Evolutionary conservation across 1,140 invertebrate species (phyloP).

Genomic region (Drosophila mauritiana): DNA sequence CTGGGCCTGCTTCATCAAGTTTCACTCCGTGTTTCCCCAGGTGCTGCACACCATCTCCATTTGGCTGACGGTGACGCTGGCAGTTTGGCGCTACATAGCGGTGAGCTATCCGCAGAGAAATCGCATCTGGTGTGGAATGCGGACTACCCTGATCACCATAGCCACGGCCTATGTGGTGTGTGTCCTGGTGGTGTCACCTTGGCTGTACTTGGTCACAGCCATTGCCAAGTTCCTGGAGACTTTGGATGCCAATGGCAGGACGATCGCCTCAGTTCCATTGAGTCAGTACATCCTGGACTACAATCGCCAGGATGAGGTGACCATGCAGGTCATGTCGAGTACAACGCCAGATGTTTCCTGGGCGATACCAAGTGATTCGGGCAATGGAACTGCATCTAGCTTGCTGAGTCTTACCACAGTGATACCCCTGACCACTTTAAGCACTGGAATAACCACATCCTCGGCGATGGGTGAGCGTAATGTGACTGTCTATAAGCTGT

Average conservation of each 20-base stretch:
- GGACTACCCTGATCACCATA: conserved; percentile 90
- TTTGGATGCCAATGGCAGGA: conserved; percentile 85
- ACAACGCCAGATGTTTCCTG: conserved; percentile 61
- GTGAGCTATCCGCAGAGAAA: conserved; percentile 92
- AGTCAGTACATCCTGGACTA: conserved; percentile 77
- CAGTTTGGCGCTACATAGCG: conserved; percentile 96
- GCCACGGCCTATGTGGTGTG: conserved; percentile 92
- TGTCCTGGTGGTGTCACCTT: conserved; percentile 92
- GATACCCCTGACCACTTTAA: conserved; percentile 31
- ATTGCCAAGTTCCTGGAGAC: conserved; percentile 85
- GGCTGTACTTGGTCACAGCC: conserved; percentile 90
- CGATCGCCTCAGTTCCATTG: conserved; percentile 67
- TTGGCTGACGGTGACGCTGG: conserved; percentile 95
- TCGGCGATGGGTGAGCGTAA: conserved; percentile 45
- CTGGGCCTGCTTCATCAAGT: conserved; percentile 92
- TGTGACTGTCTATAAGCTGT: conserved; percentile 72
- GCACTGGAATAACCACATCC: not conserved
- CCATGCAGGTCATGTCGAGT: conserved; percentile 69
- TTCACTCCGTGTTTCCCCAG: conserved; percentile 93
- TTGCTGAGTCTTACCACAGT: conserved; percentile 27
- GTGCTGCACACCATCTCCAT: conserved; percentile 97
- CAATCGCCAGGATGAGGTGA: conserved; percentile 48
- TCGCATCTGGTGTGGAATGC: conserved; percentile 91
- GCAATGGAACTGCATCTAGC: conserved; percentile 30
- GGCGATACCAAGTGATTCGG: conserved; percentile 11